phyloP scores from a whole-genome alignment of 2,797 vertebrate genomes.

The Diplodus sargus region DNA sequence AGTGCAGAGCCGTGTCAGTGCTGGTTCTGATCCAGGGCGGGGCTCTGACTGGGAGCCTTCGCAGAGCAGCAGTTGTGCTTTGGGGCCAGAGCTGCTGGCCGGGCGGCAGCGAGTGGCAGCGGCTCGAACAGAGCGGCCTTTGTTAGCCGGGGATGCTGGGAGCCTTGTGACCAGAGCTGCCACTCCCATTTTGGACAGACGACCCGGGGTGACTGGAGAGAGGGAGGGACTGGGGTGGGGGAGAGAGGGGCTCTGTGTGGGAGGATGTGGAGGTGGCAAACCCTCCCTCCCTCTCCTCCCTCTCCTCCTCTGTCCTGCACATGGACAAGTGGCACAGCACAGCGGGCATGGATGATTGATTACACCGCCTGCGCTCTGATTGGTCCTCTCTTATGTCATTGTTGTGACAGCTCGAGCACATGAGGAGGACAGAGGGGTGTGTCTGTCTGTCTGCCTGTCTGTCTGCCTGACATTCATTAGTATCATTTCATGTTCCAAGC shows the following conservation, averaged over 20 bases:
- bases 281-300: neutral
- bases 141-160: conserved; percentile 80
- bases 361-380: conserved; percentile 45
- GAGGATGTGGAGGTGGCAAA: conserved; percentile 30
- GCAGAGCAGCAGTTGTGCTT: conserved; percentile 65
- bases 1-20: neutral
- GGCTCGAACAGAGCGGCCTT: conserved; percentile 81
- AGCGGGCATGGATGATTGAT: conserved; percentile 70
- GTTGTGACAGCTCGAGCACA: conserved; percentile 30
- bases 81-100: conserved; percentile 61
- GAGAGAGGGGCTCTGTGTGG: conserved; percentile 20
- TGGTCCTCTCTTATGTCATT: conserved; percentile 46
- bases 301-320: neutral
- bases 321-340: conserved; percentile 59
- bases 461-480: no score
- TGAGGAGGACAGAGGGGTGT: conserved; percentile 44
- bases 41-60: conserved; percentile 21
- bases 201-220: conserved; percentile 47
- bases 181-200: conserved; percentile 74
- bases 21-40: conserved; percentile 37
- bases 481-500: neutral
- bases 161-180: conserved; percentile 81
- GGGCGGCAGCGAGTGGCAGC: conserved; percentile 43
- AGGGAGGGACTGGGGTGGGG: conserved; percentile 18
- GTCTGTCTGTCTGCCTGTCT: conserved; percentile 13